These are phyloP conservation scores for Drosophila infuscata DNA, from an alignment of 2,888 invertebrate species.

Conservation along the genomic window DNA sequence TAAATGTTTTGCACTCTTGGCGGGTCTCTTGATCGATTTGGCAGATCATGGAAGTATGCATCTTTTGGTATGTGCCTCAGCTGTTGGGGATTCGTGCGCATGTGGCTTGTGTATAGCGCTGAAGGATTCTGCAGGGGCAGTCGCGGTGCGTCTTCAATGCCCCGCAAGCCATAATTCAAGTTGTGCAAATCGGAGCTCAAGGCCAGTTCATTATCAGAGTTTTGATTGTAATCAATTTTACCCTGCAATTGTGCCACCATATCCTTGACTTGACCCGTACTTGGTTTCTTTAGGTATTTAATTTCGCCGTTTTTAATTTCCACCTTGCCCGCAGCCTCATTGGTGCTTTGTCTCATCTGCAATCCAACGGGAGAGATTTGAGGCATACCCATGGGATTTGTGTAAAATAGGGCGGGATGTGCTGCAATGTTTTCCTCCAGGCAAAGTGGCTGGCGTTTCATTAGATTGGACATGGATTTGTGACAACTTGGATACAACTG, in stretches of 20 bases:
- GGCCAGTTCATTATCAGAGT: constrained; percentile 1
- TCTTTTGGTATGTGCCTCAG: constrained; percentile 87
- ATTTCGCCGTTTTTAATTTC: constrained; percentile 74
- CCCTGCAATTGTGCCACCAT: constrained; percentile 78
- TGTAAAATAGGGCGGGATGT: constrained; percentile 45
- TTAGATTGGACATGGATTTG: constrained; percentile 50
- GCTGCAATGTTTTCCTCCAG: constrained; percentile 53
- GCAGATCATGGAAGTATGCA: constrained; percentile 88
- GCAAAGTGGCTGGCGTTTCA: constrained; percentile 66
- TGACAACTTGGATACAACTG: constrained; percentile 12
- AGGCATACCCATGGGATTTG: constrained; percentile 42
- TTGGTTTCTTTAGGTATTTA: constrained; percentile 75
- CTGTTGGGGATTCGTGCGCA: constrained; percentile 22
- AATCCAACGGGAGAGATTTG: constrained; percentile 9
- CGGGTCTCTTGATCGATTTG: constrained; percentile 84
- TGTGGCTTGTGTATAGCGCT: constrained; percentile 15
- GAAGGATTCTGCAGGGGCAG: constrained; percentile 28
- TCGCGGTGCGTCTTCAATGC: constrained; percentile 20
- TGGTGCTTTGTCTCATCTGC: constrained; percentile 43
- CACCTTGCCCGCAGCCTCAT: constrained; percentile 45
- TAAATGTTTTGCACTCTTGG: constrained; percentile 31
- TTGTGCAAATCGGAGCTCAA: constrained; percentile 20
- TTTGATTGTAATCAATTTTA: constrained; percentile 57
- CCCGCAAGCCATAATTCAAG: constrained; percentile 42
- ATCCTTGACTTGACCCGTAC: constrained; percentile 75